Evolutionary conservation across 2,888 invertebrate genomes (phyloP), one percentile per base, ranked within the genome.

Genomic region (Idaea aversata): DNA sequence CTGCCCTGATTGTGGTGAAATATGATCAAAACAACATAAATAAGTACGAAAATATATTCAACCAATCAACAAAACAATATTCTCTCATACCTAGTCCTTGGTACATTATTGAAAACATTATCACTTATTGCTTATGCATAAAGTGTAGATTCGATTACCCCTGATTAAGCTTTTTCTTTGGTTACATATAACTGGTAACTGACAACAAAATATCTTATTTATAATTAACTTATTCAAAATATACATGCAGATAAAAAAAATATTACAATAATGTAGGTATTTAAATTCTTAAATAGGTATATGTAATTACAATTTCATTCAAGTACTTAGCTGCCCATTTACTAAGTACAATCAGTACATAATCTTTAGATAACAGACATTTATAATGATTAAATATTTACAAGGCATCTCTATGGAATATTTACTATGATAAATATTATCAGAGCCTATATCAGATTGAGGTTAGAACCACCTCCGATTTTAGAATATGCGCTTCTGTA

Each of bases 401-500:
- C 65, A 69, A 47, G 64, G 65, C 72, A 67, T 74, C 70, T 70
- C 67, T 66, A 67, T 67, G 60, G 57, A 36, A 68, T 65, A 74
- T 72, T 70, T 72, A 72, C 67, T 68, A 25, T 6, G 58, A 16
- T 64, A 67, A 72, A 72, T 71, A 67, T 68, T 15, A 61, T 57
- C 5, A 71, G 73, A 74, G 70, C 77, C 77, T 81, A 87, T 73
- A 85, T 69, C 69, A 86, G 73, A 72, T 85, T 85, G 59, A 80
- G 76, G 57, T 69, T 84, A 4, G 90, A 88, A 65, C 80, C 86
- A 5, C 88, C 87, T 4, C 91, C 88, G 63, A 93, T 90, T 79
- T 92, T 93, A 2, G 90, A 88, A 76, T 93, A 93, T 15, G 92
- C 90, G 70, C 86, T 88, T 79, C 91, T 81, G 64, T 91, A 91